phyloP scores from a whole-genome alignment of 1,140 invertebrate species.

The Thaumetopoea pityocampa region DNA sequence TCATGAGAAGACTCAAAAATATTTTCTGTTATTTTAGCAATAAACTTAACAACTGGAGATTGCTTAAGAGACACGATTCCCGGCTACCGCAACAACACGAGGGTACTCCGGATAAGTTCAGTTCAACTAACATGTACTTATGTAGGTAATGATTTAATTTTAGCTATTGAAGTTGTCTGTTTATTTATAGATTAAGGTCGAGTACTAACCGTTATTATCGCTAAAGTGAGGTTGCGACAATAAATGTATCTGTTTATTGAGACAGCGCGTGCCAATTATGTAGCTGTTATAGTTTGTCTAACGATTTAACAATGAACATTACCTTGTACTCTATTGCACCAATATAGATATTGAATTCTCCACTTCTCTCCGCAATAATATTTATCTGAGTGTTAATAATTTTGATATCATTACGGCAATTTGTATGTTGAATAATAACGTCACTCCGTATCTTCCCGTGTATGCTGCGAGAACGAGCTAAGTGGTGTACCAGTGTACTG shows the following conservation, averaged over 20 bases:
- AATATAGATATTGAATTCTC: too few species aligned
- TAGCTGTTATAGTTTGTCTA: conserved; percentile 4
- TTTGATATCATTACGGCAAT: too few species aligned
- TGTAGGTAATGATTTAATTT: conserved; percentile 52
- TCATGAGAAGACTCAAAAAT: background rate
- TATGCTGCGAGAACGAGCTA: too few species aligned
- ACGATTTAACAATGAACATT: background rate
- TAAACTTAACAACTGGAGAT: conserved; percentile 7
- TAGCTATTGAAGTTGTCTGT: conserved; percentile 2
- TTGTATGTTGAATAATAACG: too few species aligned
- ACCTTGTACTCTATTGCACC: too few species aligned
- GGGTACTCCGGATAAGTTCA: background rate
- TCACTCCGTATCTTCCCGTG: too few species aligned
- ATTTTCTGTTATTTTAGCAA: background rate
- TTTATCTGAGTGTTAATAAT: too few species aligned
- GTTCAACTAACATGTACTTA: conserved; percentile 31
- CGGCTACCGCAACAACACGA: background rate
- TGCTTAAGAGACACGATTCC: conserved; percentile 1
- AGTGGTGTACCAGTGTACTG: too few species aligned
- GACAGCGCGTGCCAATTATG: background rate
- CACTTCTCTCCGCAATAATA: too few species aligned
- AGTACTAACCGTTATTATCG: conserved; percentile 9
- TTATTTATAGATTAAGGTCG: conserved; percentile 2
- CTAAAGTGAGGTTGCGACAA: conserved; percentile 8
- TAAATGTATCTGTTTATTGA: conserved; percentile 8